Evolutionary conservation across 2,888 invertebrate genomes (phyloP).

Genomic region (Seira ritae): DNA sequence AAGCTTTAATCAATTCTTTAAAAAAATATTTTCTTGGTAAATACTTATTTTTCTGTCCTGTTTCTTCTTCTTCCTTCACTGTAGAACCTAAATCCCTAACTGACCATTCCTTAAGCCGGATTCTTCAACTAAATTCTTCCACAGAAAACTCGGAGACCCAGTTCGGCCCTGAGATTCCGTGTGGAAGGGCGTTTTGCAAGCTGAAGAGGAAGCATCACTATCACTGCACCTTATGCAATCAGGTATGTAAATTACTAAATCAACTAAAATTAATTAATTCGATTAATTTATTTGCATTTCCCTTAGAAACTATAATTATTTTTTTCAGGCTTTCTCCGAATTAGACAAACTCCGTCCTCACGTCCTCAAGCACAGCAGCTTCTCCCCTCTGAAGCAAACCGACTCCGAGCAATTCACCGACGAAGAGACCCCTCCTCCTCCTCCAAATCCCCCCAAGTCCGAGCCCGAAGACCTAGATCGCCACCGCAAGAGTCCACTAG

Average conservation of each 20-base stretch:
- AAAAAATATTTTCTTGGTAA: not conserved
- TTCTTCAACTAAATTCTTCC: constrained; percentile 71
- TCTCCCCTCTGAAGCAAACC: constrained; percentile 68
- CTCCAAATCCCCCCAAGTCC: too few relatives aligned
- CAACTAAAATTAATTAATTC: not conserved
- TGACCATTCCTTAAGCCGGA: constrained; percentile 73
- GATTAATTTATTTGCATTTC: constrained; percentile 14
- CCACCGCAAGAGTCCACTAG: constrained; percentile 39
- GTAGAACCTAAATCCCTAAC: constrained; percentile 72
- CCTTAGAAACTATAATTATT: not conserved
- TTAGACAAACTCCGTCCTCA: constrained; percentile 83
- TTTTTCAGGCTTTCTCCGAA: constrained; percentile 83
- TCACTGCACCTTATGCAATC: constrained; percentile 88
- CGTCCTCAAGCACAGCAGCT: constrained; percentile 82
- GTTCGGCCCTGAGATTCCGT: constrained; percentile 82
- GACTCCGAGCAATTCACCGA: constrained; percentile 71
- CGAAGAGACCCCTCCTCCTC: constrained; percentile 55
- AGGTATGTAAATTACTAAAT: constrained; percentile 76
- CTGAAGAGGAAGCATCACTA: constrained; percentile 86
- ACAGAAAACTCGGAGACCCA: constrained; percentile 72
- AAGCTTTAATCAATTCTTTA: constrained; percentile 18
- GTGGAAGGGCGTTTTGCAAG: constrained; percentile 88
- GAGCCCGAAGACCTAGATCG: constrained; percentile 40
- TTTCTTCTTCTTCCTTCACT: constrained; percentile 45
- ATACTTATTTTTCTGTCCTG: constrained; percentile 36